Percentiles rank a stretch among this genome's conserved stretches.
Conservation (phyloP, 2,888 invertebrate genomes). For the Xestia sexstrigata region DNA sequence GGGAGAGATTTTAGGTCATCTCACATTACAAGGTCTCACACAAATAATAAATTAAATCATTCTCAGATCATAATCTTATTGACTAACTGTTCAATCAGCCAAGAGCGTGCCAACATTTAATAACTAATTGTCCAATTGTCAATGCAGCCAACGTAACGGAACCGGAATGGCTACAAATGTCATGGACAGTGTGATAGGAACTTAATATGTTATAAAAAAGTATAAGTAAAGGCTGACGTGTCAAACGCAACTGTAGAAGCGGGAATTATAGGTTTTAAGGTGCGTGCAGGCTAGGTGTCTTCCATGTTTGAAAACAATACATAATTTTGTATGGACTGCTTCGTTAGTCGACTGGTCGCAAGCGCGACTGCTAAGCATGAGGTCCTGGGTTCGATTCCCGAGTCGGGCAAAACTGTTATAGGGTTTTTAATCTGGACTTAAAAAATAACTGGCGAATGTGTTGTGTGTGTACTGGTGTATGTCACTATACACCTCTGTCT, state of each 20-base stretch:
- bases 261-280: constrained; percentile 27
- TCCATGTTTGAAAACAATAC: not conserved
- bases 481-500: too few species aligned
- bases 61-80: constrained; percentile 20
- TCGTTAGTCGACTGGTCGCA: too few species aligned
- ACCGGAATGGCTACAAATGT: constrained; percentile 58
- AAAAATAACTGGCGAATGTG: too few species aligned
- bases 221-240: constrained; percentile 43
- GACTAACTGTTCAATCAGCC: constrained; percentile 26
- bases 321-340: too few species aligned
- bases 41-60: constrained; percentile 3
- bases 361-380: too few species aligned
- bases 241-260: constrained; percentile 46
- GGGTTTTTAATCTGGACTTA: too few species aligned
- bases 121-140: constrained; percentile 67
- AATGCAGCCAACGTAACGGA: constrained; percentile 51
- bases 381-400: too few species aligned
- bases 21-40: not conserved
- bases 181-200: constrained; percentile 50
- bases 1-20: constrained; percentile 27
- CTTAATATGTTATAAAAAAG: constrained; percentile 55
- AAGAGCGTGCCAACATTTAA: constrained; percentile 31
- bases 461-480: too few species aligned
- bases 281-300: not conserved
- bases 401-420: too few species aligned